Conservation (phyloP, 2,888 invertebrate genomes). For the Campoplex nolae region DNA sequence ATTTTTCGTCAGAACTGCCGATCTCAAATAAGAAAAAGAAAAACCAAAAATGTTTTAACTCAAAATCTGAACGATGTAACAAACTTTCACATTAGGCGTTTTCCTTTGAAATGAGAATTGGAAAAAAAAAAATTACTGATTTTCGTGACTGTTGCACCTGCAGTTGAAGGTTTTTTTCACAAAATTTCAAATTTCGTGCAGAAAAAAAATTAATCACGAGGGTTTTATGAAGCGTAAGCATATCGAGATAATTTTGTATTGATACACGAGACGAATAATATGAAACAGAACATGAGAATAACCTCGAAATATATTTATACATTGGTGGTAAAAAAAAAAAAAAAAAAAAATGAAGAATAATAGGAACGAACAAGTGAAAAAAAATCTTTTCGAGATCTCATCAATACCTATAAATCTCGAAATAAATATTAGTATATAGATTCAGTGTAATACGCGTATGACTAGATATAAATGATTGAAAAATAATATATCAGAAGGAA, state of each 20-base stretch:
- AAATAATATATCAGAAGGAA: slow-evolving; percentile 9
- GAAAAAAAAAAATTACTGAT: neutral
- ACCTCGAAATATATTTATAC: slow-evolving; percentile 80
- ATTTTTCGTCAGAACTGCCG: neutral
- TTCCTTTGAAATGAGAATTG: neutral
- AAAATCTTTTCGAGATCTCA: slow-evolving; percentile 12
- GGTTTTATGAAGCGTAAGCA: slow-evolving; percentile 75
- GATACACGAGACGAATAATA: slow-evolving; percentile 65
- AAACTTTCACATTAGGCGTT: too few species aligned
- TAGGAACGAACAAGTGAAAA: neutral
- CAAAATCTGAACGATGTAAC: too few species aligned
- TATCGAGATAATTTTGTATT: slow-evolving; percentile 80
- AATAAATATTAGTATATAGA: slow-evolving; percentile 10
- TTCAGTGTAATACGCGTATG: slow-evolving; percentile 24
- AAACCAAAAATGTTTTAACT: too few species aligned
- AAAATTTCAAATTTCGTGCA: neutral
- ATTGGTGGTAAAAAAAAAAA: slow-evolving; percentile 69
- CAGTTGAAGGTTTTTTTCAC: neutral
- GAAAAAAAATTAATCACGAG: slow-evolving; percentile 61
- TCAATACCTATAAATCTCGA: slow-evolving; percentile 20
- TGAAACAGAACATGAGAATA: slow-evolving; percentile 68
- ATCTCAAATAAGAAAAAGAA: neutral
- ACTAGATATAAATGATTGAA: slow-evolving; percentile 27
- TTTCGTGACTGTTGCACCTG: neutral
- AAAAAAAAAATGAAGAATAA: slow-evolving; percentile 42